Percentiles rank a stretch among this genome's conserved stretches.
Evolutionary conservation across 2,797 vertebrate genomes (phyloP).

Genomic region (Onychomys arenicola): DNA sequence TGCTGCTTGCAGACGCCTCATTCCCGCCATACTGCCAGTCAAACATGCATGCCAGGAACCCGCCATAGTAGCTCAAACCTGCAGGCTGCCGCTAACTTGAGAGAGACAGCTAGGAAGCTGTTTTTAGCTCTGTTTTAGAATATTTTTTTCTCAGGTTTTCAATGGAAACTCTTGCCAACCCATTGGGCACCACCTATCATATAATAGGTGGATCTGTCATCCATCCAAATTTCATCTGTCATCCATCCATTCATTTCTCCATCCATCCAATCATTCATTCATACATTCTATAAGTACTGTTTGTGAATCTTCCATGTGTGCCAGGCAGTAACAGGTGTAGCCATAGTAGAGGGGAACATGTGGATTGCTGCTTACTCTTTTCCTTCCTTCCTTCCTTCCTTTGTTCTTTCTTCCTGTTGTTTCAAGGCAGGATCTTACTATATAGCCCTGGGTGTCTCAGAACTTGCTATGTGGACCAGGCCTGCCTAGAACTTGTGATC

Average conservation of each 20-base stretch:
- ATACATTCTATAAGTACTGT: not conserved
- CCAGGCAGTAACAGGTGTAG: not conserved
- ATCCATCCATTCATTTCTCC: not conserved
- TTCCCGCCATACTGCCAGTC: too few relatives aligned
- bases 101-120: too few relatives aligned
- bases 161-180: too few relatives aligned
- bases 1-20: too few relatives aligned
- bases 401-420: not conserved
- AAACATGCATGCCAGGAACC: too few relatives aligned
- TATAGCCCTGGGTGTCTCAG: not conserved
- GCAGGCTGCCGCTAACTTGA: too few relatives aligned
- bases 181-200: not conserved
- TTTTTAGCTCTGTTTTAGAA: too few relatives aligned
- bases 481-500: not conserved
- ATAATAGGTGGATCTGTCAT: not conserved
- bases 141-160: too few relatives aligned
- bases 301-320: not conserved
- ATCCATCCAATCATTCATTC: too few relatives aligned
- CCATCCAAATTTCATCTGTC: not conserved
- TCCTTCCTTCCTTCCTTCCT: not conserved
- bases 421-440: not conserved
- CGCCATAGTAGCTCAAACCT: too few relatives aligned
- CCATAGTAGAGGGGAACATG: not conserved
- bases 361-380: not conserved
- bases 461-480: not conserved